These are phyloP conservation scores for Glyptemys insculpta DNA, from an alignment of 2,797 vertebrate genomes.

Conservation along the genomic window DNA sequence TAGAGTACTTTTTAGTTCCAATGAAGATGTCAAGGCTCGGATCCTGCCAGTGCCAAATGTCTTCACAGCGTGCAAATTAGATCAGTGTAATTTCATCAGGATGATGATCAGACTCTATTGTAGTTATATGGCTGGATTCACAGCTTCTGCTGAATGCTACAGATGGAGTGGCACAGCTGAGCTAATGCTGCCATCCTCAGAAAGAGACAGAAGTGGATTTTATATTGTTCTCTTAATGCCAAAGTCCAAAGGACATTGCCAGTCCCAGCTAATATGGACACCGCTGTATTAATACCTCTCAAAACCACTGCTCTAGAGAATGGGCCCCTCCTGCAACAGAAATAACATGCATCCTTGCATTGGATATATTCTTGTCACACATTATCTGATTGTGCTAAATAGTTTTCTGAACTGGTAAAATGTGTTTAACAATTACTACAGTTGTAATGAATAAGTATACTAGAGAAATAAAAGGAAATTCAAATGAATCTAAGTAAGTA, in stretches of 20 bases:
- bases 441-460: background rate
- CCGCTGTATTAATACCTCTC: constrained; percentile 9
- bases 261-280: constrained; percentile 11
- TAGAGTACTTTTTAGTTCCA: constrained; percentile 82
- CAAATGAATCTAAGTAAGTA: background rate
- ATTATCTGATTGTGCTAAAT: background rate
- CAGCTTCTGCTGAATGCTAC: constrained; percentile 76
- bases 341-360: background rate
- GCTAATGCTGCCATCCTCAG: constrained; percentile 73
- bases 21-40: constrained; percentile 88
- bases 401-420: background rate
- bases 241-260: constrained; percentile 50
- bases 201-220: constrained; percentile 69
- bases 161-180: constrained; percentile 78
- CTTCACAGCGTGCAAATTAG: constrained; percentile 88
- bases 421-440: background rate
- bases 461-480: background rate
- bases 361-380: background rate
- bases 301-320: background rate
- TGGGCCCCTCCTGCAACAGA: background rate
- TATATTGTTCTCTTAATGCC: constrained; percentile 45
- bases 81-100: constrained; percentile 89
- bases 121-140: constrained; percentile 80
- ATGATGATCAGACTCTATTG: constrained; percentile 82
- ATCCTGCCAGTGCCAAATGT: constrained; percentile 86